Percentiles rank a stretch among this genome's conserved stretches.
Evolutionary conservation across 2,113 vertebrate species (phyloP).

Genomic region (Theropithecus gelada): DNA sequence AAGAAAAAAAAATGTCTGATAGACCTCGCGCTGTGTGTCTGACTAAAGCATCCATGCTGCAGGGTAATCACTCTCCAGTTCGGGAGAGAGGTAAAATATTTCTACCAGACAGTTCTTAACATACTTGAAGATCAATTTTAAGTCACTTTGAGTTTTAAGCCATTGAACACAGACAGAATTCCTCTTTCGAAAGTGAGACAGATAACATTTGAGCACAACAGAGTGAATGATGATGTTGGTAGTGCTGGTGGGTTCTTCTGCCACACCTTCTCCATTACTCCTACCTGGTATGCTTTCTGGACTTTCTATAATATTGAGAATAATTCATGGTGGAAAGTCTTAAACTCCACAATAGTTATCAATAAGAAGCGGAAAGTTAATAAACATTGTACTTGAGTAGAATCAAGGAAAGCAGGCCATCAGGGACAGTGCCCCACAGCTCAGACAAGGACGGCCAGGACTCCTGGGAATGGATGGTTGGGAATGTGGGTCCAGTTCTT

Average conservation of each 20-base stretch:
- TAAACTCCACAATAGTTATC: not conserved
- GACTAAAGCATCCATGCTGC: not conserved
- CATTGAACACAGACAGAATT: not conserved
- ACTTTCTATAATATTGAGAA: not conserved
- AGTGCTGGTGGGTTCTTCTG: not conserved
- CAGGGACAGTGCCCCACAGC: accelerated
- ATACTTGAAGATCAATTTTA: not conserved
- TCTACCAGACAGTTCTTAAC: not conserved
- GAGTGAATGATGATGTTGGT: not conserved
- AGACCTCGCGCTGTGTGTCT: not conserved
- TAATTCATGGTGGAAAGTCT: not conserved
- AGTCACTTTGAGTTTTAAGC: not conserved
- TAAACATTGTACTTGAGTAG: not conserved
- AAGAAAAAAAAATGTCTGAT: not conserved
- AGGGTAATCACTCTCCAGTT: not conserved
- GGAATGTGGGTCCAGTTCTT: not conserved
- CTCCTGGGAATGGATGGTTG: accelerated
- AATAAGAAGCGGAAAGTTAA: not conserved
- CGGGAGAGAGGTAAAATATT: not conserved
- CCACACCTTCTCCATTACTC: not conserved
- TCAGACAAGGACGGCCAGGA: not conserved
- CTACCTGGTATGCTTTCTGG: not conserved
- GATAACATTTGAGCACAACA: not conserved
- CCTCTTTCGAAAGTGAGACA: not conserved
- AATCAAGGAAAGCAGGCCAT: not conserved